Evolutionary conservation across 2,113 vertebrate genomes (phyloP).

Genomic region (Ceyx cyanopectus): DNA sequence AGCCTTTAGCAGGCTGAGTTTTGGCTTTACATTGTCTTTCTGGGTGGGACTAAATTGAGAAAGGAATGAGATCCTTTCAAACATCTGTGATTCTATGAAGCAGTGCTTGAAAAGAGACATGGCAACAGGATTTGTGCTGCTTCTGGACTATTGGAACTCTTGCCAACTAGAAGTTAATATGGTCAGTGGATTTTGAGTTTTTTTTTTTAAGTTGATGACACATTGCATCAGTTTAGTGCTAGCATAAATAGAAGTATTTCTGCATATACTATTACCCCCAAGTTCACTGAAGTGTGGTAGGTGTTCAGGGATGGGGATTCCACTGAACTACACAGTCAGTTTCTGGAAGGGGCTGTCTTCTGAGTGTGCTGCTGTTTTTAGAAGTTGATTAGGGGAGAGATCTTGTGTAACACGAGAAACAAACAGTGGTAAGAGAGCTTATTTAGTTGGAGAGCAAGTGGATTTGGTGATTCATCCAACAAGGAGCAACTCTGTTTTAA

Average conservation of each 20-base stretch:
- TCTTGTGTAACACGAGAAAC: background rate
- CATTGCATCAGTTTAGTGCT: background rate
- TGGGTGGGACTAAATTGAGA: background rate
- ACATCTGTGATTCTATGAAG: background rate
- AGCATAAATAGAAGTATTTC: background rate
- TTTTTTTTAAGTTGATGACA: background rate
- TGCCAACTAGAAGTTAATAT: background rate
- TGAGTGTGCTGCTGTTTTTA: background rate
- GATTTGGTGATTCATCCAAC: background rate
- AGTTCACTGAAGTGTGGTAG: background rate
- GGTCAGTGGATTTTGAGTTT: fast-evolving
- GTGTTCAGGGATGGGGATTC: background rate
- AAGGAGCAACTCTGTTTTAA: background rate
- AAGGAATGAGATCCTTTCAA: background rate
- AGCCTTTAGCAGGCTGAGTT: background rate
- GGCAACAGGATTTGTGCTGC: background rate
- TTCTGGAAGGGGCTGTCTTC: background rate
- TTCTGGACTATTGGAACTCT: background rate
- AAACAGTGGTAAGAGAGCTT: background rate
- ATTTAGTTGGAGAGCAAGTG: background rate
- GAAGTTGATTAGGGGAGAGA: background rate
- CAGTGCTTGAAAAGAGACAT: background rate
- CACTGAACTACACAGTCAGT: background rate
- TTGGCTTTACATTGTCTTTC: background rate
- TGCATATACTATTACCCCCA: background rate